Evolutionary conservation across 2,797 vertebrate genomes (phyloP).

Genomic region (Eremophila alpestris): DNA sequence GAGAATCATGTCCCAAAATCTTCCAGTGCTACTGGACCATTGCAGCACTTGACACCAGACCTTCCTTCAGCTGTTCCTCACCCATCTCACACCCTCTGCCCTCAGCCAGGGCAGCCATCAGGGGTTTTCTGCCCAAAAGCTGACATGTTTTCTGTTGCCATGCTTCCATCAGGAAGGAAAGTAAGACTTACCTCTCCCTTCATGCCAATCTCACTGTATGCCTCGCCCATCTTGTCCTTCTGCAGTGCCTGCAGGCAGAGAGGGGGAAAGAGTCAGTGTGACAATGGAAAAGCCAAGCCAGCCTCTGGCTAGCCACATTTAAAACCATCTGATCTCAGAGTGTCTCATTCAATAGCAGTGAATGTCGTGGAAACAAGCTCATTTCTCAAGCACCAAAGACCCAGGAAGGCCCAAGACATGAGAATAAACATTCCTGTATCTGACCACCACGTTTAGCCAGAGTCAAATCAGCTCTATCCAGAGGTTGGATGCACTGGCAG

Average conservation of each 20-base stretch:
- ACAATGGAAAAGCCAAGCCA: not conserved
- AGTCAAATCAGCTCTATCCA: not conserved
- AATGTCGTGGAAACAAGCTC: not conserved
- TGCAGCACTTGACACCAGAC: not conserved
- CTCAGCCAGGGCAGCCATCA: not conserved
- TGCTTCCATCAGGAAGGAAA: not conserved
- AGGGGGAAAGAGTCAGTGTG: not conserved
- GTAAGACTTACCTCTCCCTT: slow-evolving; percentile 75
- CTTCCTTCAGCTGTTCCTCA: not conserved
- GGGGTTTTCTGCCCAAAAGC: not conserved
- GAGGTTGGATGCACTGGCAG: not conserved
- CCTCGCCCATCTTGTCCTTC: slow-evolving; percentile 78
- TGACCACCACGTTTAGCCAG: not conserved
- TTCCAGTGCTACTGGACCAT: not conserved
- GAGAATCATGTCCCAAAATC: not conserved
- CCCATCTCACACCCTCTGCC: not conserved
- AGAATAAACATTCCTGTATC: not conserved
- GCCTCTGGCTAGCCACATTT: not conserved
- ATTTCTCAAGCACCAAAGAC: not conserved
- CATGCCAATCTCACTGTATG: slow-evolving; percentile 77
- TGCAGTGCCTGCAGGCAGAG: slow-evolving; percentile 70
- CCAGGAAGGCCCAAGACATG: not conserved
- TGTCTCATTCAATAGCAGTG: not conserved
- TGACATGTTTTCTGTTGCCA: not conserved
- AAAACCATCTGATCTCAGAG: not conserved